Base-by-base conservation (phyloP, 2,888 invertebrate genomes). In the Epinotia demarniana region DNA sequence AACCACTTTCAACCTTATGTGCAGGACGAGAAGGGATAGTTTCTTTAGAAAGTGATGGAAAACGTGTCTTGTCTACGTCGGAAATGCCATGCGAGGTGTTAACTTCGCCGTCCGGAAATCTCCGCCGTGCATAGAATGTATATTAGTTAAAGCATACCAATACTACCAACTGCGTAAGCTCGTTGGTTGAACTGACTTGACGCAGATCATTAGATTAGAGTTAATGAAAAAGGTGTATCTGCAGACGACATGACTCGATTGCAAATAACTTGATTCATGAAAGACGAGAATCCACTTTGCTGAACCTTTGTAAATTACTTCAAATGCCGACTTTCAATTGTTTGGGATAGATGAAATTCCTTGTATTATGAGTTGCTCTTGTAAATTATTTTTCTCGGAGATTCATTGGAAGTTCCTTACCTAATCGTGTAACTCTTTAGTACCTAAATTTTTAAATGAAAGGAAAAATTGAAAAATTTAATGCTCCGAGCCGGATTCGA, bases 71-170 rank as follows among this genome's bases (percentile, higher is more conserved):
- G 60, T 61, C 61, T 55, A 71, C 61, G 75, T 72, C 71, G 75
- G 75, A 75, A 75, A 75, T 75, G 72, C 72, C 75, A 60, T 60
- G 75, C 70, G 75, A 75, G 75, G 75, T 72, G 75, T 75, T 72
- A 72, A 75, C 43, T 72, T 72, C 43, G 19, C 27, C 55, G 57
- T 67, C 75, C 75, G 75, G 75, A 75, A 75, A 75, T 67, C 71
- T 67, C 19, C 39, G 1, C 33, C 75, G 67, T 72, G 75, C 61
- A 75, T 49, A 61, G 75, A 72, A 75, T 72, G 61, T 49, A n/a
- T 67, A 61, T 61, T 66, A 43, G 71, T 55, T 33, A 33, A 58
- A 18, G 39, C 55, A 53, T 67, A 53, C 33, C 61, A 68, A 55
- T 58, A 72, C 3, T 39, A 6, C 13, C 55, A 46, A 39, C 39